phyloP scores from a whole-genome alignment of 2,888 invertebrate species.

The Tachina fera region DNA sequence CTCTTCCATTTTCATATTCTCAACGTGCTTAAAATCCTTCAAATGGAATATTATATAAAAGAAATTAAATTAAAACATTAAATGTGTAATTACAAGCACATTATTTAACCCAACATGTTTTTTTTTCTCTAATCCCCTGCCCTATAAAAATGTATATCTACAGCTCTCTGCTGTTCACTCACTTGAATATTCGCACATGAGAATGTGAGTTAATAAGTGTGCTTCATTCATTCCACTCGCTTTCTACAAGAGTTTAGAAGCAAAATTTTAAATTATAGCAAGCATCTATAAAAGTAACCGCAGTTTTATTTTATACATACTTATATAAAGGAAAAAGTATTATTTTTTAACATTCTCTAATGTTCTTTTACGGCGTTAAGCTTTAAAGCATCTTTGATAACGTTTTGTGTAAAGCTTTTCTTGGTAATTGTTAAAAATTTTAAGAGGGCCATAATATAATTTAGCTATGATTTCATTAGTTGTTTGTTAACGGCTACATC shows the following conservation, averaged over 20 bases:
- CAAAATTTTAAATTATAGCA: constrained; percentile 29
- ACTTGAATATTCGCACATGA: not conserved
- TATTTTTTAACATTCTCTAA: constrained; percentile 1
- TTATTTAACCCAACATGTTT: not conserved
- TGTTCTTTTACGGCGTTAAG: constrained; percentile 13
- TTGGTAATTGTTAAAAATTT: constrained; percentile 34
- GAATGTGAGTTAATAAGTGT: not conserved
- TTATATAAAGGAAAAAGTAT: not conserved
- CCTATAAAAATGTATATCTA: not conserved
- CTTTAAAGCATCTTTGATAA: constrained; percentile 20
- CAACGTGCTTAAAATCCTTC: too few species aligned
- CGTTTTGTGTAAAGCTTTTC: not conserved
- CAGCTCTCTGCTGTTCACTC: not conserved
- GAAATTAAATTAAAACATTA: constrained; percentile 12
- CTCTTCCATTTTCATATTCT: too few species aligned
- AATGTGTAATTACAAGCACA: constrained; percentile 29
- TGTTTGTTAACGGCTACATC: constrained; percentile 16
- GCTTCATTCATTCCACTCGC: not conserved
- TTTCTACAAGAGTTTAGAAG: constrained; percentile 10
- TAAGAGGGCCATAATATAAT: constrained; percentile 8
- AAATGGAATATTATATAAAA: not conserved
- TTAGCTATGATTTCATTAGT: constrained; percentile 16
- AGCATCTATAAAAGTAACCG: constrained; percentile 32
- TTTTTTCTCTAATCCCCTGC: not conserved
- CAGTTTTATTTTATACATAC: constrained; percentile 27